Evolutionary conservation across 2,113 vertebrate genomes (phyloP), one percentile per base, ranked within the genome.

Genomic region (Microcebus griseorufus): DNA sequence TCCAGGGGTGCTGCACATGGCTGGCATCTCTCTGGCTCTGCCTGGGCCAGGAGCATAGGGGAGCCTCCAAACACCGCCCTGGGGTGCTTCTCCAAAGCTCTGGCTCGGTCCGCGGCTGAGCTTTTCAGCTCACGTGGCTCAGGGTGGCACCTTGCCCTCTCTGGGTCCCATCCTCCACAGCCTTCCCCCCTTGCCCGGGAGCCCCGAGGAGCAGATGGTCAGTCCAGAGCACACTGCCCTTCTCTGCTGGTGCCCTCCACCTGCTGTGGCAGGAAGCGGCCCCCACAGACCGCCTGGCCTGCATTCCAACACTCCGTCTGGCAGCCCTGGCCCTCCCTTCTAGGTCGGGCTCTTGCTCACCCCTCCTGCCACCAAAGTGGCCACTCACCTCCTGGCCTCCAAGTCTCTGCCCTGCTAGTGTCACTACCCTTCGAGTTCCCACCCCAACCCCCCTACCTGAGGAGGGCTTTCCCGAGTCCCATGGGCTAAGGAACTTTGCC

Each of bases 1-100:
- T 1, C 55, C 5, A 5, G 4, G 58, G 25, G 17, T 17, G 4
- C 4, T 16, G 22, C 32, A 0, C 6, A 3, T 29, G 27, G 39
- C 37, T 37, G 53, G 5, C 17, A 9, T 17, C 55, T 88, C 42
- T 3, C 14, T 48, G 51, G 29, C 14, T 78, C 42, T 39, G 4
- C 34, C 32, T 0, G 60, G 6, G 51, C 12, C 34, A 53, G 53
- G 55, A 82, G 22, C 6, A 2, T 5, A 8, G 65, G 45, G 12
- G 23, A n/a, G 32, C 69, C 37, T 90, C 75, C 34, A 83, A 53
- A 65, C 55, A 45, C 13, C 9, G 16, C 9, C 58, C 6, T 45
- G 3, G 32, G 18, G 16, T 18, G n/a, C 16, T 32, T 48, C 42
- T 51, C 75, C 75, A 32, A 51, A 95, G 45, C 32, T 7, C 2